phyloP scores from a whole-genome alignment of 2,797 vertebrate species.

The Tympanoctomys barrerae region DNA sequence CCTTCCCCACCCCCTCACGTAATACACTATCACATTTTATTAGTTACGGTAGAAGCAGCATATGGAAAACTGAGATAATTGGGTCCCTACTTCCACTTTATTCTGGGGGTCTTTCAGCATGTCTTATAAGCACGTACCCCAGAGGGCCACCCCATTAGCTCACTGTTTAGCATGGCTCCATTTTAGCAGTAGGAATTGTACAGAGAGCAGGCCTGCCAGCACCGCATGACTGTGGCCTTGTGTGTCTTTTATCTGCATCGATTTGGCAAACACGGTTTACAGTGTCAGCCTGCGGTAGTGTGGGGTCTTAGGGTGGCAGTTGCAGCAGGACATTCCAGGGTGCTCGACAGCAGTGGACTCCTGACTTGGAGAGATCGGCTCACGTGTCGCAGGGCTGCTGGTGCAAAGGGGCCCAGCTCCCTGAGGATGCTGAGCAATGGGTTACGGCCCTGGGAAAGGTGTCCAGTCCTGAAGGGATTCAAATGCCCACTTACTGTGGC shows the following conservation, averaged over 20 bases:
- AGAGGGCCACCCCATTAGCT: not conserved
- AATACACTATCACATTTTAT: not conserved
- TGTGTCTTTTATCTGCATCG: not conserved
- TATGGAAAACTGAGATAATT: not conserved
- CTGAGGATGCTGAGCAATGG: not conserved
- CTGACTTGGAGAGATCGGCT: not conserved
- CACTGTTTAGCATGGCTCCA: not conserved
- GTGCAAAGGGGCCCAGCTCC: not conserved
- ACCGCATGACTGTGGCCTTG: not conserved
- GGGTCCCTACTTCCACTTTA: slow-evolving; percentile 17
- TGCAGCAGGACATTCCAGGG: not conserved
- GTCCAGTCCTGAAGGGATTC: not conserved
- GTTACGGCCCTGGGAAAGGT: not conserved
- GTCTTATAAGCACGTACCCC: slow-evolving; percentile 18
- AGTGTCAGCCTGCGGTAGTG: not conserved
- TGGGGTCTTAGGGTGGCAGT: not conserved
- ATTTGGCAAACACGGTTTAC: not conserved
- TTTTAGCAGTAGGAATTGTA: not conserved
- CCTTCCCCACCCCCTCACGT: not conserved
- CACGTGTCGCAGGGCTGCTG: not conserved
- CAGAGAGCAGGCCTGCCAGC: not conserved
- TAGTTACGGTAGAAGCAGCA: not conserved
- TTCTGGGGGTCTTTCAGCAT: slow-evolving; percentile 19
- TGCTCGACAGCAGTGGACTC: not conserved
- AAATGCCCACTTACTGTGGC: not conserved